These are phyloP conservation scores for Trachymyrmex cornetzi DNA, from an alignment of 1,140 invertebrate species.

Conservation along the genomic window DNA sequence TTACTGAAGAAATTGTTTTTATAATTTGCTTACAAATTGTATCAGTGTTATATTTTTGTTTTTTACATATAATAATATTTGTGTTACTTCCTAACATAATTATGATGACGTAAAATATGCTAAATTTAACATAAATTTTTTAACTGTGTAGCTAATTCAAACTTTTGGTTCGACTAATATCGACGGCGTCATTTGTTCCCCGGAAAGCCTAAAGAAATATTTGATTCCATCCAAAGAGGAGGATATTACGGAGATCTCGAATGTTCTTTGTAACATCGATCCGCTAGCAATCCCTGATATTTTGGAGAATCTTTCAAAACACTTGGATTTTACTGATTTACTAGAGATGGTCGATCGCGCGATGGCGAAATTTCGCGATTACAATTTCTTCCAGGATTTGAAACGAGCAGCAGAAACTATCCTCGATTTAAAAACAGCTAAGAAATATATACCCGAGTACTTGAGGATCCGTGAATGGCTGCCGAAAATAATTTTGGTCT, in stretches of 20 bases:
- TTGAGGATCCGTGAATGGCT: conserved; percentile 81
- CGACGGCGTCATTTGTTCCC: conserved; percentile 80
- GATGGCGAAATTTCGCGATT: conserved; percentile 82
- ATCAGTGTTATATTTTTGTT: no score
- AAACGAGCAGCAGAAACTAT: conserved; percentile 81
- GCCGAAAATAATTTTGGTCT: conserved; percentile 78
- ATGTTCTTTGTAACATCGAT: conserved; percentile 80
- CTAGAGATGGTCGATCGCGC: conserved; percentile 80
- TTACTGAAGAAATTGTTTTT: no score
- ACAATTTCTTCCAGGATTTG: conserved; percentile 82
- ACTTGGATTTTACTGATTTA: conserved; percentile 81
- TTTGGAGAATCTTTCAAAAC: conserved; percentile 79
- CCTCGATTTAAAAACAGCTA: conserved; percentile 84
- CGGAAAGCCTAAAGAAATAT: conserved; percentile 81
- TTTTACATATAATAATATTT: no score
- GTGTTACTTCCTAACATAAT: no score
- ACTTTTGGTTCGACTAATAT: conserved; percentile 82
- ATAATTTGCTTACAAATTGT: no score
- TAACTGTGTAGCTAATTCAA: conserved; percentile 78
- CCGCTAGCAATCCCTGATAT: conserved; percentile 79
- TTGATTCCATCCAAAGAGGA: conserved; percentile 77
- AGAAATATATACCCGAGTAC: conserved; percentile 86
- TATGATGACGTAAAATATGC: no score
- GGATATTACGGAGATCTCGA: conserved; percentile 77
- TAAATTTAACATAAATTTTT: no score